Conservation (phyloP, 2,797 vertebrate genomes). For the Denticeps clupeoides region DNA sequence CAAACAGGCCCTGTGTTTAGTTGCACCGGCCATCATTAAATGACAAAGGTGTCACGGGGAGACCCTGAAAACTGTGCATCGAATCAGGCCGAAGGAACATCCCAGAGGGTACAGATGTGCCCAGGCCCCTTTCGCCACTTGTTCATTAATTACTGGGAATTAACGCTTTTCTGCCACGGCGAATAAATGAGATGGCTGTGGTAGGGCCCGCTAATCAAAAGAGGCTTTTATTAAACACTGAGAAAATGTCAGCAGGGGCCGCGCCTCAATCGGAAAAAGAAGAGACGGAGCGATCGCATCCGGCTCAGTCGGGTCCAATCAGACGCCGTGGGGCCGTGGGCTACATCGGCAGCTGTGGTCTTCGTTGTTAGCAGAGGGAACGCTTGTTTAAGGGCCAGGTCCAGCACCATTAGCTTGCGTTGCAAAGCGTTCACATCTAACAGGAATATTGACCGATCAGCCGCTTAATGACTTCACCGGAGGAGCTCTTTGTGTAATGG, state of each 20-base stretch:
- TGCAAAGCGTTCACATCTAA: constrained; percentile 47
- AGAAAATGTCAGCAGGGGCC: constrained; percentile 43
- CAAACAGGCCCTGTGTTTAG: constrained; percentile 2
- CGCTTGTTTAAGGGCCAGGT: constrained; percentile 28
- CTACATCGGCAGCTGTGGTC: constrained; percentile 38
- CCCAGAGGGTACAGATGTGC: constrained; percentile 54
- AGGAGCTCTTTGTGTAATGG: neutral
- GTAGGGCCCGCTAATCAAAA: constrained; percentile 51
- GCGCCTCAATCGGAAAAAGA: neutral
- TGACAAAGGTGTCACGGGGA: constrained; percentile 34
- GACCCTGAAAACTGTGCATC: constrained; percentile 41
- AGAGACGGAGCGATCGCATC: constrained; percentile 23
- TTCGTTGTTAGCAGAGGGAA: constrained; percentile 15
- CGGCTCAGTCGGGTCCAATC: constrained; percentile 41
- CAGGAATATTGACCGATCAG: constrained; percentile 37
- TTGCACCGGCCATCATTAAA: constrained; percentile 41
- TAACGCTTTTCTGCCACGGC: constrained; percentile 50
- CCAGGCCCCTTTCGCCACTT: constrained; percentile 41
- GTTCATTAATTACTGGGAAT: constrained; percentile 59
- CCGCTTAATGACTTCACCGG: neutral
- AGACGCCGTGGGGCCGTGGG: constrained; percentile 29
- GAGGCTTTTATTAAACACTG: constrained; percentile 55
- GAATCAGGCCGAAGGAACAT: constrained; percentile 45
- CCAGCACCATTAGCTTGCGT: constrained; percentile 28
- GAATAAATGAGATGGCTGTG: constrained; percentile 50